A percentile compares a stretch with the other conserved stretches of the same genome.
Evolutionary conservation across 2,797 vertebrate genomes (phyloP).

Genomic region (Oryzias sinensis): DNA sequence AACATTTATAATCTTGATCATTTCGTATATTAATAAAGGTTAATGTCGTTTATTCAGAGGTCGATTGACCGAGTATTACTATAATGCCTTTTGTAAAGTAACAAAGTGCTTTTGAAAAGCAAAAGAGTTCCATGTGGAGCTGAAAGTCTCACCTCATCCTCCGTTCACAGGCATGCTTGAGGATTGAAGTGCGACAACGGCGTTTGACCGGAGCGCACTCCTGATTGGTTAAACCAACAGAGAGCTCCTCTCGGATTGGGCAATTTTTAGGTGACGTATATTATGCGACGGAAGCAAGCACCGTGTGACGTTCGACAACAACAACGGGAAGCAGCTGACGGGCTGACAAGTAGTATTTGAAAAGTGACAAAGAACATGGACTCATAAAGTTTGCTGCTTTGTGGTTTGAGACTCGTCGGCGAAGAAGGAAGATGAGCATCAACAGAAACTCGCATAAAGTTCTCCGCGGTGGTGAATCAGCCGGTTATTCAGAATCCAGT

Average conservation of each 20-base stretch:
- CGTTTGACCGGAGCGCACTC: constrained; percentile 18
- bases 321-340: constrained; percentile 28
- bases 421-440: constrained; percentile 47
- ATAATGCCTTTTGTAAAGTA: not conserved
- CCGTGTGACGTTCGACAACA: constrained; percentile 28
- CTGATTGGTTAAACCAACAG: constrained; percentile 54
- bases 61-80: not conserved
- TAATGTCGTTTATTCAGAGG: too few species aligned
- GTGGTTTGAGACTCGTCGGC: not conserved
- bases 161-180: constrained; percentile 23
- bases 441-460: constrained; percentile 10
- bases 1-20: too few species aligned
- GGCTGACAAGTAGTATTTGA: constrained; percentile 11
- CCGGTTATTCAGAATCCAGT: constrained; percentile 4
- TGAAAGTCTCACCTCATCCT: constrained; percentile 72
- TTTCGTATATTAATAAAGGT: too few species aligned
- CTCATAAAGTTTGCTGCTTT: not conserved
- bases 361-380: constrained; percentile 11
- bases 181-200: constrained; percentile 49
- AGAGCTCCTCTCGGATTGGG: constrained; percentile 34
- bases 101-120: not conserved
- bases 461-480: not conserved
- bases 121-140: not conserved
- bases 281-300: constrained; percentile 42
- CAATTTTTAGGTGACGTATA: rapidly evolving